Conservation (phyloP, 2,797 vertebrate genomes). For the Tympanoctomys barrerae region DNA sequence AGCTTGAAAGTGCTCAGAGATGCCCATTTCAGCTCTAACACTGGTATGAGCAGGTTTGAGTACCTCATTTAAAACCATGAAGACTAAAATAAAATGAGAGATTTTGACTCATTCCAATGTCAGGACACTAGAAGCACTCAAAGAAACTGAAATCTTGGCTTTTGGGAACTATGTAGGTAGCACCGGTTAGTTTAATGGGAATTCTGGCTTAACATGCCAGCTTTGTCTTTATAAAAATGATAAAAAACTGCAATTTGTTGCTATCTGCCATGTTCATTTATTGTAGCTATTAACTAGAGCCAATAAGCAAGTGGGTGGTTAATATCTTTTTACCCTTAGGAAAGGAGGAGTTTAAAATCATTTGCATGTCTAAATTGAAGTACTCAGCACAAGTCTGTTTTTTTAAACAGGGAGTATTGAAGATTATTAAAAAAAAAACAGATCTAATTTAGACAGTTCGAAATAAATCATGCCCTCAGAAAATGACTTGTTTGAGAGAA, state of each 20-base stretch:
- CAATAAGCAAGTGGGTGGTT: constrained; percentile 77
- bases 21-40: neutral
- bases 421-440: constrained; percentile 58
- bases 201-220: constrained; percentile 38
- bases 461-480: constrained; percentile 69
- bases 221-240: constrained; percentile 58
- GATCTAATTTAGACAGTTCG: constrained; percentile 71
- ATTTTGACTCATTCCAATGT: neutral
- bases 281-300: constrained; percentile 76
- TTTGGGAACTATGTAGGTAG: neutral
- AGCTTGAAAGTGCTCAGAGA: neutral
- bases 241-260: constrained; percentile 59
- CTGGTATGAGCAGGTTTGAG: neutral
- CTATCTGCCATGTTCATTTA: constrained; percentile 76
- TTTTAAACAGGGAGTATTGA: constrained; percentile 29
- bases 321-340: constrained; percentile 70
- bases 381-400: constrained; percentile 41
- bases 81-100: neutral
- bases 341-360: constrained; percentile 68
- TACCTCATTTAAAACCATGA: neutral
- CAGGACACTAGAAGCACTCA: neutral
- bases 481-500: constrained; percentile 67
- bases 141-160: neutral
- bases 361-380: constrained; percentile 80
- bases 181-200: neutral